phyloP scores from a whole-genome alignment of 2,113 vertebrate species.

The Brachypodius melanocephalos region DNA sequence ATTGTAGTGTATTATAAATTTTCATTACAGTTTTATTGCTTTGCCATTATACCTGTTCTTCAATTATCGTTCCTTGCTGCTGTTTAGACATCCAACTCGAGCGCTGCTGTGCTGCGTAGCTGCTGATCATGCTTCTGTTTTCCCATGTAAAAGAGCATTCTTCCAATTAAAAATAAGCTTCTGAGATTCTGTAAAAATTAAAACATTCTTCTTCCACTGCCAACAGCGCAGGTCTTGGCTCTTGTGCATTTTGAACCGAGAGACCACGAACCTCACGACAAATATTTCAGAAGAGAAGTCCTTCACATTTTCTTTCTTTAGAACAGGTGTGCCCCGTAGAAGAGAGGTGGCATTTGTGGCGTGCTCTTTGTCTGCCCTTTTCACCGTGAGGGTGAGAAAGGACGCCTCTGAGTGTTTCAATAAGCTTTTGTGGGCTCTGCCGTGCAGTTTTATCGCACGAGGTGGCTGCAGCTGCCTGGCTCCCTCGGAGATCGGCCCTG shows the following conservation, averaged over 20 bases:
- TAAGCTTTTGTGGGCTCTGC: not conserved
- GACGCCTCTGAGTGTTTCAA: not conserved
- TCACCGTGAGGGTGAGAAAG: not conserved
- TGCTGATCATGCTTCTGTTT: not conserved
- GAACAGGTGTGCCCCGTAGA: not conserved
- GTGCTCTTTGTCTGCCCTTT: not conserved
- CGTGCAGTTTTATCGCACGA: not conserved
- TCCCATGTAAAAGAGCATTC: not conserved
- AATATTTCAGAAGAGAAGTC: not conserved
- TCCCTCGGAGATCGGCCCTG: not conserved
- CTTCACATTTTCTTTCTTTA: not conserved
- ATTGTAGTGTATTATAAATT: not conserved
- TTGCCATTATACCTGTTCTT: not conserved
- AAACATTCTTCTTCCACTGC: not conserved
- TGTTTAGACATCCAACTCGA: not conserved
- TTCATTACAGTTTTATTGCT: not conserved
- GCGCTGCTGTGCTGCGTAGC: not conserved
- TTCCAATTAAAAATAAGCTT: not conserved
- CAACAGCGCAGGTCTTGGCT: no score
- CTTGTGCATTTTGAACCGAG: not conserved
- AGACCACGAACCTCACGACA: rapidly evolving
- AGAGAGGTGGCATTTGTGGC: not conserved
- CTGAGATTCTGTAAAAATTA: not conserved
- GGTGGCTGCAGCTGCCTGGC: not conserved
- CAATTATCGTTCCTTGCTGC: not conserved